Evolutionary conservation across 2,113 vertebrate genomes (phyloP), one percentile per base, ranked within the genome.

Genomic region (Conger conger): DNA sequence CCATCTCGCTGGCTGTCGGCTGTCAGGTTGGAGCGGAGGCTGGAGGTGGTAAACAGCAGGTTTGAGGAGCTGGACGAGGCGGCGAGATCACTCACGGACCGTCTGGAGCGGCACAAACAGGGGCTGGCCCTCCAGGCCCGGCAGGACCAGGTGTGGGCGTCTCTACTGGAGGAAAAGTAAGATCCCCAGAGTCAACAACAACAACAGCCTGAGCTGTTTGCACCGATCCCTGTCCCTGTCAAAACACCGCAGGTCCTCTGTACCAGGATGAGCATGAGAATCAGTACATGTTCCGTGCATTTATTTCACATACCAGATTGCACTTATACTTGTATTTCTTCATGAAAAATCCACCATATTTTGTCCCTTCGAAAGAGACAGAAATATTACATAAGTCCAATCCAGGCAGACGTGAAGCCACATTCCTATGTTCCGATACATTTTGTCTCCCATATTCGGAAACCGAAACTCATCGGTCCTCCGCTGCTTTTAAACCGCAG

Each of bases 51-150:
- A 86, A 90, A 94, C 83, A 80, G 82, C 73, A 93, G 83, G 3
- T 95, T 96, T 85, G 89, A 87, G 15, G 88, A 89, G 53, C 89
- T 96, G 82, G 94, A 95, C 36, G 86, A n/a, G 0, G 88, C 86
- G 86, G 84, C 92, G 87, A 88, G 90, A 37, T 85, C 53, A 0
- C 91, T 96, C 86, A 89, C 15, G 0, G 85, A 80, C 17, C 92
- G 84, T 16, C 94, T 95, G 5, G 90, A 94, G 37, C 82, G 84
- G 86, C 93, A 91, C n/a, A 90, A 76, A 0, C 85, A 88, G 63
- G 37, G 1, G 18, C 23, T 94, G 87, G 91, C 90, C 86, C 86
- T 76, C 54, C 90, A 93, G 60, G 81, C 33, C 53, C 84, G 85
- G 17, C 90, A 88, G 83, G 92, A 94, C 0, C 60, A 81, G 8